Percentiles rank a stretch among this genome's conserved stretches.
phyloP scores from a whole-genome alignment of 2,113 vertebrate species.

The Muscicapa adusta region DNA sequence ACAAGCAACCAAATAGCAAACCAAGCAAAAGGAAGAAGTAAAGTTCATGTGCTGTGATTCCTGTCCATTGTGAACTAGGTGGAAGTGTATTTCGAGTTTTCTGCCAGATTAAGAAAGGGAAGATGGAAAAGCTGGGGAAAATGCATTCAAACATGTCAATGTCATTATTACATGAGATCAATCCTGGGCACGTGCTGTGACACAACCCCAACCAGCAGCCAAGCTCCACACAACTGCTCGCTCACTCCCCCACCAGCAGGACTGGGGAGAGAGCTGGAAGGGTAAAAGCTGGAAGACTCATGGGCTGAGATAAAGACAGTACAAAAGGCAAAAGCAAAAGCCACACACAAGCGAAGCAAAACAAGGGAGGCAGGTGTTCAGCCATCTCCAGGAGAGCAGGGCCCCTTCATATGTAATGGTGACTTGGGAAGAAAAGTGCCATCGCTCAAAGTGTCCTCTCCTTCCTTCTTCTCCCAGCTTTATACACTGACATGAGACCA shows the following conservation, averaged over 20 bases:
- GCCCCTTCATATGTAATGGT: not conserved
- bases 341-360: not conserved
- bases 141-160: not conserved
- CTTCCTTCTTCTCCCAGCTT: not conserved
- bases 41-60: not conserved
- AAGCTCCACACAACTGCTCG: rapidly evolving
- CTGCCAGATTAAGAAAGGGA: not conserved
- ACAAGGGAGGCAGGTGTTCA: not conserved
- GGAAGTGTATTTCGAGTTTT: not conserved
- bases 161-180: not conserved
- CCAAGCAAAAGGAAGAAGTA: not conserved
- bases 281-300: not conserved
- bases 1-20: not conserved
- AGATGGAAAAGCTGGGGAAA: not conserved
- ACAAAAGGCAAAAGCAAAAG: not conserved
- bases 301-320: not conserved
- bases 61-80: not conserved
- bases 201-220: not conserved
- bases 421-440: not conserved
- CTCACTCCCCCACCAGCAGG: not conserved
- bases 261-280: not conserved
- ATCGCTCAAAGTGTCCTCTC: not conserved
- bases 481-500: not conserved
- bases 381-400: not conserved
- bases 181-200: not conserved